Base-by-base conservation (phyloP, 1,140 invertebrate genomes). In the Heliconius congener region DNA sequence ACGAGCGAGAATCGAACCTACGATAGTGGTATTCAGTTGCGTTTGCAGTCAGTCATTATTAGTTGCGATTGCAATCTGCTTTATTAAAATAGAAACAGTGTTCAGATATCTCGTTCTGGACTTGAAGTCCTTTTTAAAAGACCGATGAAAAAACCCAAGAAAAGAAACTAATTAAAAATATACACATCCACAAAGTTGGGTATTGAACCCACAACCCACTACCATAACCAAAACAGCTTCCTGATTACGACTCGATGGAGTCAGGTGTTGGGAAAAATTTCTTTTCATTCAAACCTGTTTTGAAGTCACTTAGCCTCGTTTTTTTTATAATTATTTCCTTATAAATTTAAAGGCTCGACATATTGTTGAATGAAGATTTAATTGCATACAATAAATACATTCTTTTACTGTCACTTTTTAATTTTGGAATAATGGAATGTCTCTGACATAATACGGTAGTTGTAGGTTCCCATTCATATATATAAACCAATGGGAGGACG, bases 291-390 rank as follows among this genome's bases (percentile, higher is more conserved):
- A 66, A 66, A 66, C 60, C 11, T 30, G 60, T 66, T 66, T 30
- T 30, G 9, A 27, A 66, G 60, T 5, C 60, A 27, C 27, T 66
- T 66, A 66, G 60, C 60, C 60, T 66, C 60, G 5, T 66, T 66
- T 66, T 66, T 66, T 66, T 66, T 30, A 66, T 66, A 66, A 66
- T 66, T 66, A 66, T 30, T 66, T 66, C 60, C 60, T 30, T 66
- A 11, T 30, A 8, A 30, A 1, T 66, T 23, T 30, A 66, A 66
- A 11, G 27, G n/a, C 18, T 8, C n/a, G 55, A 57, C 55, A 57
- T 57, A 57, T 57, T 30, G 60, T 66, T 30, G 13, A 66, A 30
- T 66, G 60, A 30, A 66, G 9, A 66, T 66, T 66, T 66, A 27
- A 66, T 66, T 66, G 60, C 27, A 30, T 66, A 30, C 60, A 30